phyloP scores from a whole-genome alignment of 1,140 invertebrate species.

The Phymastichus coffea region DNA sequence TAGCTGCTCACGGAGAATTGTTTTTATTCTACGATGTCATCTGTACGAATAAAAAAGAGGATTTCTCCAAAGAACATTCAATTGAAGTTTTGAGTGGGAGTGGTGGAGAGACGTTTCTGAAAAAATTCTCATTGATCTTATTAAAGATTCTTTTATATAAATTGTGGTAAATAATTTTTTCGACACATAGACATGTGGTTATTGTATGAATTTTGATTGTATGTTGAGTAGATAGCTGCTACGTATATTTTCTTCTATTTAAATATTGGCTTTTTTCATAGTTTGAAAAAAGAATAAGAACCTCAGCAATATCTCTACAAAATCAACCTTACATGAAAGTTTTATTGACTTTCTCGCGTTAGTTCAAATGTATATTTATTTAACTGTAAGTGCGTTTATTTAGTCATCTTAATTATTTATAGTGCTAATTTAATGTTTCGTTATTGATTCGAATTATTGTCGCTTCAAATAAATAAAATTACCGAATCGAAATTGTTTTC shows the following conservation, averaged over 20 bases:
- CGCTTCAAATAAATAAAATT: too few relatives aligned
- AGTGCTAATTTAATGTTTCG: too few relatives aligned
- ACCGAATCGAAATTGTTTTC: neutral
- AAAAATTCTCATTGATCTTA: neutral
- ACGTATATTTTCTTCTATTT: constrained; percentile 2
- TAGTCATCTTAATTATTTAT: constrained; percentile 1
- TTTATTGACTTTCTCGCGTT: neutral
- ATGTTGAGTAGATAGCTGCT: neutral
- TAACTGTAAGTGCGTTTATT: constrained; percentile 3
- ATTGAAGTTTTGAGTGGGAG: too few relatives aligned
- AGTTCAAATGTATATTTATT: constrained; percentile 12
- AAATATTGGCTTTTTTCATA: constrained; percentile 17
- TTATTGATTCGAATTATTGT: too few relatives aligned
- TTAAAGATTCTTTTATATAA: neutral
- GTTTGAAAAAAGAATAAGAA: neutral
- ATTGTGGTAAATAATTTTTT: neutral
- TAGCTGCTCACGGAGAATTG: too few relatives aligned
- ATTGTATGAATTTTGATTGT: neutral
- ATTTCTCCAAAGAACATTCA: neutral
- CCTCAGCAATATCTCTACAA: neutral
- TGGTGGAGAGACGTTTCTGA: neutral
- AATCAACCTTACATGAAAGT: neutral
- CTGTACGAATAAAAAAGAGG: neutral
- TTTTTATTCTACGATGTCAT: neutral
- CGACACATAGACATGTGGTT: neutral